These are phyloP conservation scores for Ecliptopera silaceata DNA, from an alignment of 2,888 invertebrate genomes.

Conservation along the genomic window DNA sequence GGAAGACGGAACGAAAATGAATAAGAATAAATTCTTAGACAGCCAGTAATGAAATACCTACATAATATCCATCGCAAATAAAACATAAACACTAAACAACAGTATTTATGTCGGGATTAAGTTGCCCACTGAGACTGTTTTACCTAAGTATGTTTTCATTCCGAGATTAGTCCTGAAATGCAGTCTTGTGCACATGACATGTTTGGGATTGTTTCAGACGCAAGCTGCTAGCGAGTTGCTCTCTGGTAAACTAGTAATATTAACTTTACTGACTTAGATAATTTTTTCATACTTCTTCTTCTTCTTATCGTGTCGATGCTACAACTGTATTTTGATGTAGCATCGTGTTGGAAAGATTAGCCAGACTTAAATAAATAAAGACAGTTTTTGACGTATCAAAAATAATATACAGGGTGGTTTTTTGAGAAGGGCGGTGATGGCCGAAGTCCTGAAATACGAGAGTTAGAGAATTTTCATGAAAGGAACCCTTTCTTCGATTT, in stretches of 20 bases:
- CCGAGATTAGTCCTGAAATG: slow-evolving; percentile 14
- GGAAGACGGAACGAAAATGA: no score
- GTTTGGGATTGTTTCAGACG: slow-evolving; percentile 6
- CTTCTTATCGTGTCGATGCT: no score
- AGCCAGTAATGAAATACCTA: not conserved
- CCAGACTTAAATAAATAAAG: no score
- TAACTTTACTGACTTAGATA: not conserved
- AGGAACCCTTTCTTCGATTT: no score
- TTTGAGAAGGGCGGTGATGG: no score
- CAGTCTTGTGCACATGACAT: slow-evolving; percentile 1
- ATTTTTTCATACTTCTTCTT: no score
- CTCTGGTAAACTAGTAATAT: not conserved
- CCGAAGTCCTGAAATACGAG: no score
- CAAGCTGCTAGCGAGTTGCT: not conserved
- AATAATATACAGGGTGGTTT: no score
- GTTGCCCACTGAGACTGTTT: slow-evolving; percentile 13
- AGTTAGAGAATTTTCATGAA: no score
- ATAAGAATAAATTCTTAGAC: slow-evolving; percentile 3
- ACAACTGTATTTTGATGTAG: no score
- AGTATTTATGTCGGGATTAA: slow-evolving; percentile 19
- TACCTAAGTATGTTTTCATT: slow-evolving; percentile 13
- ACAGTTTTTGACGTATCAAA: no score
- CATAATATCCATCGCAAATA: slow-evolving; percentile 1
- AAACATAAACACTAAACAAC: slow-evolving; percentile 7
- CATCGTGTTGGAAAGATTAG: no score